These are phyloP conservation scores for Molossus molossus DNA, from an alignment of 2,797 vertebrate genomes.

Conservation along the genomic window DNA sequence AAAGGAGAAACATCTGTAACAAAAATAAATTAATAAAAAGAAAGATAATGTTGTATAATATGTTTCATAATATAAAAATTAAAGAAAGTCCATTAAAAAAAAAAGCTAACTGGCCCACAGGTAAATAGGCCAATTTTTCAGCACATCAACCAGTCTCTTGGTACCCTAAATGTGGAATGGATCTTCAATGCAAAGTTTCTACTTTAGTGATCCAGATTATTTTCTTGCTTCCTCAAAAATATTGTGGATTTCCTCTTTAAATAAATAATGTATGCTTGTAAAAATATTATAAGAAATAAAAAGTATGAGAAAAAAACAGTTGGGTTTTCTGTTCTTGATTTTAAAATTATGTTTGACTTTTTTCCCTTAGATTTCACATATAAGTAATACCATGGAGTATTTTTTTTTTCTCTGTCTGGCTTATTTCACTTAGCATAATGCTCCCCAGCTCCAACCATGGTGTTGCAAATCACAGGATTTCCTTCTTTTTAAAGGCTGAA, in stretches of 20 bases:
- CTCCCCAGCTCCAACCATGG: not conserved
- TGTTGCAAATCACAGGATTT: not conserved
- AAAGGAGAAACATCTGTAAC: no score
- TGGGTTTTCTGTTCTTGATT: no score
- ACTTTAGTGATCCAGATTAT: constrained; percentile 35
- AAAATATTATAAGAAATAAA: not conserved
- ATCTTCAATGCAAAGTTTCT: not conserved
- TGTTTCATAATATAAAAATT: no score
- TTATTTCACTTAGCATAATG: not conserved
- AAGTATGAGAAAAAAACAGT: not conserved
- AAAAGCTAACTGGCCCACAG: not conserved
- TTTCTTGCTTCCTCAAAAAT: constrained; percentile 59
- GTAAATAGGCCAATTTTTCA: not conserved
- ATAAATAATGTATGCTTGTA: not conserved
- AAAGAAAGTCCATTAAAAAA: no score
- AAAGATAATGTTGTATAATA: no score
- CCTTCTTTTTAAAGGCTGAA: not conserved
- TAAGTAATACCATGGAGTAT: not conserved
- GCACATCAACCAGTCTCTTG: not conserved
- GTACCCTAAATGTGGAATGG: not conserved
- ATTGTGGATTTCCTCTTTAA: not conserved
- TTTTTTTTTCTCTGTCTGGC: not conserved
- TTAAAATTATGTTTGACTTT: no score
- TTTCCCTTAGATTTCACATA: not conserved
- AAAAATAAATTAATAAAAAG: no score